Evolutionary conservation across 1,140 invertebrate genomes (phyloP).

Genomic region (Hyles euphorbiae): DNA sequence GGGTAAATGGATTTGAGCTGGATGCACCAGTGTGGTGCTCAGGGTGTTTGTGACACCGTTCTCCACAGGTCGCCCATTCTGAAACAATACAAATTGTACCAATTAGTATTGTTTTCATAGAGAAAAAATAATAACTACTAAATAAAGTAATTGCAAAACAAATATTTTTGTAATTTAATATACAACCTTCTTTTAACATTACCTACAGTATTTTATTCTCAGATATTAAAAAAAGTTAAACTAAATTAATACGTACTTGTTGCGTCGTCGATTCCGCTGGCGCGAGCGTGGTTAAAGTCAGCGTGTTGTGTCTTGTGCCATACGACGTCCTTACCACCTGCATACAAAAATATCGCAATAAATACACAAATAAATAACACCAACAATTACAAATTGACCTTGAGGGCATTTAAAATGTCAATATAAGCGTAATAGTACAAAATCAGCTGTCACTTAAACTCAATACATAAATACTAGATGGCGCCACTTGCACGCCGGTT

Average conservation of each 20-base stretch:
- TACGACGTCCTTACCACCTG: conserved; percentile 61
- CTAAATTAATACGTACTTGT: conserved; percentile 12
- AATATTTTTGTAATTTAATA: no score
- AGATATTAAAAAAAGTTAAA: no score
- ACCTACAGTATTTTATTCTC: no score
- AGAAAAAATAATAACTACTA: no score
- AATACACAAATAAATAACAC: not conserved
- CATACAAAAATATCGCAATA: not conserved
- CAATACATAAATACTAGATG: conserved; percentile 16
- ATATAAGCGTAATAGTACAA: no score
- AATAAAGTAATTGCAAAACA: no score
- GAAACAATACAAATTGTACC: conserved; percentile 19
- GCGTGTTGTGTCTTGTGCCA: conserved; percentile 52
- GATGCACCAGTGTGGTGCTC: conserved; percentile 56
- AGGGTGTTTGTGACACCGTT: conserved; percentile 46
- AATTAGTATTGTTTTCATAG: no score
- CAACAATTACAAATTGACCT: not conserved
- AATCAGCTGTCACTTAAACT: conserved; percentile 1
- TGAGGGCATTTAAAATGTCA: not conserved
- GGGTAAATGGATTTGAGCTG: conserved; percentile 66
- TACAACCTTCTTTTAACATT: no score
- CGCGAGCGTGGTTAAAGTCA: conserved; percentile 56
- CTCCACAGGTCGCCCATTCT: conserved; percentile 49
- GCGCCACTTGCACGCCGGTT: not conserved
- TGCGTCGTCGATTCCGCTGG: conserved; percentile 40